These are phyloP conservation scores for Cyprinella venusta DNA, from an alignment of 2,797 vertebrate species.

Conservation along the genomic window DNA sequence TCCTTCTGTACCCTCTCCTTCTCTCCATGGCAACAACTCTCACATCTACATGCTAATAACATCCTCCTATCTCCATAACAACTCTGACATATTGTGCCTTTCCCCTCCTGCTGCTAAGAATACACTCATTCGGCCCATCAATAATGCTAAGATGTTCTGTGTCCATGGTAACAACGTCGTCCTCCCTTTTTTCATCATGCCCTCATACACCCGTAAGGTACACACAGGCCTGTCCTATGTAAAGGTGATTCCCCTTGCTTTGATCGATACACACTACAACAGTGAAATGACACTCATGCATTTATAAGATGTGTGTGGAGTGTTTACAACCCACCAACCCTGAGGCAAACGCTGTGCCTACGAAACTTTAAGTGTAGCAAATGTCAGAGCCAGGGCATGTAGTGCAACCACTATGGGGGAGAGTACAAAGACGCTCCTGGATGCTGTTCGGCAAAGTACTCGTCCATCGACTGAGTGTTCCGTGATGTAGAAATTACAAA, in stretches of 20 bases:
- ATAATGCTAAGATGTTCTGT: slow-evolving; percentile 50
- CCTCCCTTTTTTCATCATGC: slow-evolving; percentile 37
- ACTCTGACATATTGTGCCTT: slow-evolving; percentile 53
- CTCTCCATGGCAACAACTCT: slow-evolving; percentile 49
- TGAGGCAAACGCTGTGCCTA: slow-evolving; percentile 10
- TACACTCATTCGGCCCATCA: slow-evolving; percentile 47
- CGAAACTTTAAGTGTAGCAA: slow-evolving; percentile 15
- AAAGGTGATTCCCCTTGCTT: slow-evolving; percentile 19
- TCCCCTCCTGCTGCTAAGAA: slow-evolving; percentile 56
- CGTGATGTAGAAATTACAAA: slow-evolving; percentile 1
- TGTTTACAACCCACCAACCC: slow-evolving; percentile 20
- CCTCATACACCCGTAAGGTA: slow-evolving; percentile 16
- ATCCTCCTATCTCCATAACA: slow-evolving; percentile 44
- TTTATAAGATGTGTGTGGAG: slow-evolving; percentile 22
- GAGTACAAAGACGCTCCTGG: slow-evolving; percentile 20
- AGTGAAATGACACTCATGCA: not conserved
- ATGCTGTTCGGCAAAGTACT: slow-evolving; percentile 24
- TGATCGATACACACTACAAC: slow-evolving; percentile 14
- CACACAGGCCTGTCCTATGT: not conserved
- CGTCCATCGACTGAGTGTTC: not conserved
- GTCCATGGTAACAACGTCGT: slow-evolving; percentile 51
- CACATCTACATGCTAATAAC: slow-evolving; percentile 51
- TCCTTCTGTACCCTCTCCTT: slow-evolving; percentile 32
- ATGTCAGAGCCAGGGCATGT: slow-evolving; percentile 37
- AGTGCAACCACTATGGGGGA: slow-evolving; percentile 8